phyloP scores from a whole-genome alignment of 2,113 vertebrate species.

The Asarcornis scutulata region DNA sequence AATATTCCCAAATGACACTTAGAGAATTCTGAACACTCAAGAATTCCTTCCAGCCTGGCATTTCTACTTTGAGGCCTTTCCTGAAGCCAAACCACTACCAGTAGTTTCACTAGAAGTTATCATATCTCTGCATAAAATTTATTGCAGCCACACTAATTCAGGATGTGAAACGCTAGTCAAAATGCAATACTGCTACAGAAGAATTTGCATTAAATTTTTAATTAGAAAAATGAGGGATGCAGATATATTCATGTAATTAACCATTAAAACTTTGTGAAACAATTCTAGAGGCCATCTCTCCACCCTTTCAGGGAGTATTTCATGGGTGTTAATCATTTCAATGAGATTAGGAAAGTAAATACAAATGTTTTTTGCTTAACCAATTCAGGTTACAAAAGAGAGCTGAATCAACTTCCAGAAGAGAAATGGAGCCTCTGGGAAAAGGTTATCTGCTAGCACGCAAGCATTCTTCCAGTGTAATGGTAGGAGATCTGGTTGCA shows the following conservation, averaged over 20 bases:
- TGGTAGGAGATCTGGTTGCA: neutral
- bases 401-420: neutral
- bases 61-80: neutral
- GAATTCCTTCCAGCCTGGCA: neutral
- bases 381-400: neutral
- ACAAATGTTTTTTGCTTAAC: neutral
- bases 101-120: neutral
- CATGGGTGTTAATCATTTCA: neutral
- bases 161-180: neutral
- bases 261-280: neutral
- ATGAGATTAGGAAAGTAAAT: neutral
- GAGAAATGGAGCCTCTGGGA: neutral
- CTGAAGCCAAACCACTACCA: neutral
- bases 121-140: neutral
- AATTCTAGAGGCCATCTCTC: neutral
- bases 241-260: neutral
- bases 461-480: neutral
- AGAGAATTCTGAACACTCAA: neutral
- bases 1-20: neutral
- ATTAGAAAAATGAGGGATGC: neutral
- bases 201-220: neutral
- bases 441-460: neutral
- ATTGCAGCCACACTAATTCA: neutral
- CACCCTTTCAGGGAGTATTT: neutral
- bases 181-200: neutral